These are phyloP conservation scores for Acropora yongei DNA, from an alignment of 64 coral and sea anemone genomes.

Conservation along the genomic window DNA sequence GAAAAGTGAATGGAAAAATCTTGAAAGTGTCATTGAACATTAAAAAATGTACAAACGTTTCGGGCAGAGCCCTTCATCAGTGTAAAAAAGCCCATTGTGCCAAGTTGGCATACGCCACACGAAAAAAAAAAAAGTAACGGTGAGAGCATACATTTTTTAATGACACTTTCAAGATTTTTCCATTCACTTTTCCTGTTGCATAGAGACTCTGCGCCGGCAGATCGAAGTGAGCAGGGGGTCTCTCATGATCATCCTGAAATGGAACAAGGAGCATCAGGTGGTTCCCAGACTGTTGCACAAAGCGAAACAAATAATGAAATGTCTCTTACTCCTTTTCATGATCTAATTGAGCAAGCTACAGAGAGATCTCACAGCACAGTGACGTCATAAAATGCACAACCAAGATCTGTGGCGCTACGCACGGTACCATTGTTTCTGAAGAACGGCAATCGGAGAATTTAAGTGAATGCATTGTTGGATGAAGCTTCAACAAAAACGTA, in stretches of 20 bases:
- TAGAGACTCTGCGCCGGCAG: not conserved
- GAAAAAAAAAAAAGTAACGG: no score
- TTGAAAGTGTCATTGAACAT: no score
- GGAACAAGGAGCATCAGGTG: not conserved
- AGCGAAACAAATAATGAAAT: not conserved
- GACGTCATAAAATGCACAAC: not conserved
- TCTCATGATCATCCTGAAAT: not conserved
- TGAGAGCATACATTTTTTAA: no score
- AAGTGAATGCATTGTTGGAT: constrained; percentile 40
- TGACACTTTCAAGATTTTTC: no score
- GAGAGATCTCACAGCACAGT: constrained; percentile 49
- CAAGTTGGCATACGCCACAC: no score
- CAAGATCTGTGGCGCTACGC: constrained; percentile 4
- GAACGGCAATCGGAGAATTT: constrained; percentile 33
- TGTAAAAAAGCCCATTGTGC: no score
- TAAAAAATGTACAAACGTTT: no score
- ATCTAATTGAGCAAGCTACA: not conserved
- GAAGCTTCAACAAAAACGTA: constrained; percentile 35
- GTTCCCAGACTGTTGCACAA: not conserved
- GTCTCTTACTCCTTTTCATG: not conserved
- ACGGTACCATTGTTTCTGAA: constrained; percentile 46
- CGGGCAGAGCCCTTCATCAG: no score
- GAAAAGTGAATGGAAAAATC: no score
- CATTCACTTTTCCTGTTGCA: no score
- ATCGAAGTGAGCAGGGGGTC: not conserved